Evolutionary conservation across 23 tunicate species (phyloP).

Genomic region (Trididemnum miniatum): DNA sequence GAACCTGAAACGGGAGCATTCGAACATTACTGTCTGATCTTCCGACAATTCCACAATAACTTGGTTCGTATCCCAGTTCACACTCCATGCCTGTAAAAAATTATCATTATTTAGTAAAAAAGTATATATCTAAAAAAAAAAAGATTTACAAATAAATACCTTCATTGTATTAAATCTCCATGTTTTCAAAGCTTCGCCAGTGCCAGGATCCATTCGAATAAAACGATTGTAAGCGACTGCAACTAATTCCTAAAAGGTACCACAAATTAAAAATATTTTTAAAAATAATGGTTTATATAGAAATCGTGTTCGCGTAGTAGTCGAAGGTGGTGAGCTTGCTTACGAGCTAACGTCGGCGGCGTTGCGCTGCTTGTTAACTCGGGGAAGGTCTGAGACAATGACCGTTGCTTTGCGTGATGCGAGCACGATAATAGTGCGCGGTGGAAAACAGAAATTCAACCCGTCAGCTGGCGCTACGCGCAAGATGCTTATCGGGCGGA

Average conservation of each 20-base stretch:
- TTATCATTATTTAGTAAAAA: too few species aligned
- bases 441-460: constrained; percentile 22
- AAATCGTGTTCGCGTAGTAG: background rate
- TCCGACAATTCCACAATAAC: constrained; percentile 71
- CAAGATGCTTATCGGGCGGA: constrained; percentile 21
- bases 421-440: constrained; percentile 11
- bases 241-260: constrained; percentile 67
- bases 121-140: background rate
- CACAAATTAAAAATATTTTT: constrained; percentile 25
- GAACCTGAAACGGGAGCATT: constrained; percentile 80
- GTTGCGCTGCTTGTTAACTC: constrained; percentile 14
- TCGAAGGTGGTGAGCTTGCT: constrained; percentile 39
- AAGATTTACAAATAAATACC: constrained; percentile 24
- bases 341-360: constrained; percentile 30
- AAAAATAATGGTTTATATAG: background rate
- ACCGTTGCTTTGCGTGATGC: constrained; percentile 33
- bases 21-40: constrained; percentile 57
- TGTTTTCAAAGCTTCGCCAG: constrained; percentile 89
- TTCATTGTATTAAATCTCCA: constrained; percentile 95
- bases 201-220: constrained; percentile 80
- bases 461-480: background rate
- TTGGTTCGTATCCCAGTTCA: constrained; percentile 94
- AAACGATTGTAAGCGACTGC: constrained; percentile 88
- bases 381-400: constrained; percentile 55
- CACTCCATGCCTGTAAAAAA: constrained; percentile 90